Base-by-base conservation (phyloP, 2,888 invertebrate species). In the Dusona sp. region DNA sequence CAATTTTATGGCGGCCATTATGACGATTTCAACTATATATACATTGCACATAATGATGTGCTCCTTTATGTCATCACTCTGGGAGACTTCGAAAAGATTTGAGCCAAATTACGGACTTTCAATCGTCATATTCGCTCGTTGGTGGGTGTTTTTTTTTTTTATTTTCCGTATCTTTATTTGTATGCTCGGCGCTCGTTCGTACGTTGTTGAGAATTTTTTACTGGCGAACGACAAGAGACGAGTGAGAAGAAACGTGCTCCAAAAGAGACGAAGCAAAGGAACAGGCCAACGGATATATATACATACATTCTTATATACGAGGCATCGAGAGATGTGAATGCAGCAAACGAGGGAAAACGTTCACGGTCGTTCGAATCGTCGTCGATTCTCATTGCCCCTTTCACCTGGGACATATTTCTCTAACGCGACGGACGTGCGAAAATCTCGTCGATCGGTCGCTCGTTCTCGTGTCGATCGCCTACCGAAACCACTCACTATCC, bases 391-490 rank as follows among this genome's bases (percentile, higher is more conserved):
- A 51, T 72, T 70, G 68, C 13, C 78, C 82, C 85, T 74, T 85
- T 85, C 73, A 79, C 82, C 74, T 54, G 57, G 68, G 67, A 85
- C 79, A 85, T 85, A 82, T 85, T 85, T 82, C 82, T 79, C 79
- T 74, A 82, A 82, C 85, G 74, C 79, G 82, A 57, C 68, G 82
- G 78, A 82, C 82, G 82, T 79, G 85, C 73, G 78, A 82, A 82
- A 85, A 68, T 81, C 84, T 78, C 78, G 80, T 68, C 80, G 80
- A 81, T 84, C 80, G 81, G 25, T 42, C 75, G 64, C 13, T 79
- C 84, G 64, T 77, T 81, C 80, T 54, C 72, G 68, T 25, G 45
- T 64, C 80, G 80, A 75, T 42, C 70, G 75, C 42, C 68, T 54
- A 3, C 48, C 29, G 57, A 51, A 54, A 57, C 57, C 54, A 57